These are phyloP conservation scores for Turdus rufiventris DNA, from an alignment of 2,113 vertebrate genomes.

Conservation along the genomic window DNA sequence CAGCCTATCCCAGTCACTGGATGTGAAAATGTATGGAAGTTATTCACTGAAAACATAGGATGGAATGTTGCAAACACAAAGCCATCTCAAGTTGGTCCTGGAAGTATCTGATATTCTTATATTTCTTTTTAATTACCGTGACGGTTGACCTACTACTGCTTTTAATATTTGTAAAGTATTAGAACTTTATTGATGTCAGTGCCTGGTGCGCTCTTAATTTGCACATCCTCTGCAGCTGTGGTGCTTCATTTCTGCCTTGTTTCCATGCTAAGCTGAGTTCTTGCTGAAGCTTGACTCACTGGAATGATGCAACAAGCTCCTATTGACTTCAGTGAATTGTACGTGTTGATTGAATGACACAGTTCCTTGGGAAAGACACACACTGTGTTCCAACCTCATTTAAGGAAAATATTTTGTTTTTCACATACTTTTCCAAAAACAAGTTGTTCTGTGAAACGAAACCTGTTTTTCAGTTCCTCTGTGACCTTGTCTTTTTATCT, in stretches of 20 bases:
- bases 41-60: not conserved
- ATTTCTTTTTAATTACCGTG: not conserved
- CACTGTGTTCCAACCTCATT: not conserved
- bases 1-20: not conserved
- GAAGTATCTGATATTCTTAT: not conserved
- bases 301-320: not conserved
- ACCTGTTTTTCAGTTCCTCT: not conserved
- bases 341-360: not conserved
- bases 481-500: not conserved
- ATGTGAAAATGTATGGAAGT: not conserved
- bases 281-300: not conserved
- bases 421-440: not conserved
- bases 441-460: not conserved
- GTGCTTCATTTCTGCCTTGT: not conserved
- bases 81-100: not conserved
- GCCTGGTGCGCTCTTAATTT: not conserved
- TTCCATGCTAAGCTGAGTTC: not conserved
- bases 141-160: not conserved
- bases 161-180: not conserved
- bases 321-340: not conserved
- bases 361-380: not conserved
- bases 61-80: not conserved
- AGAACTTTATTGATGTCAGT: not conserved
- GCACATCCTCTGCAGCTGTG: not conserved
- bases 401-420: not conserved